These are phyloP conservation scores for Serilophus lunatus DNA, from an alignment of 2,113 vertebrate genomes.

Conservation along the genomic window DNA sequence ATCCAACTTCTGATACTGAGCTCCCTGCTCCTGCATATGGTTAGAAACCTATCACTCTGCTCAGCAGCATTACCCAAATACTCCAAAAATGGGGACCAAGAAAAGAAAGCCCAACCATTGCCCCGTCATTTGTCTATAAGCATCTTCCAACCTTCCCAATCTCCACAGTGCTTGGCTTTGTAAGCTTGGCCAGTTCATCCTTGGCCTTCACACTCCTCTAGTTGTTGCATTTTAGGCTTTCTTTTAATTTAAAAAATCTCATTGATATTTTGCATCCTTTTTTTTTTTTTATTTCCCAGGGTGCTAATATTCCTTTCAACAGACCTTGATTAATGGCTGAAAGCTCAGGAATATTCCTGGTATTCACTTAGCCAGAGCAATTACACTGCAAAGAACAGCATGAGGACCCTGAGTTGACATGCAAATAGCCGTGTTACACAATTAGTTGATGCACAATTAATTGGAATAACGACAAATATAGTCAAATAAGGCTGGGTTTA, in stretches of 20 bases:
- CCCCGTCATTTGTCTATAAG: background rate
- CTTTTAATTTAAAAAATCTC: slow-evolving; percentile 20
- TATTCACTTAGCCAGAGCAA: slow-evolving; percentile 70
- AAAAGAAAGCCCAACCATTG: background rate
- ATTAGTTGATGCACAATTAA: slow-evolving; percentile 72
- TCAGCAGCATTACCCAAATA: background rate
- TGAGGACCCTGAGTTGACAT: slow-evolving; percentile 52
- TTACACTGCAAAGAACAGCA: slow-evolving; percentile 63
- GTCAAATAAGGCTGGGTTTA: slow-evolving; percentile 60
- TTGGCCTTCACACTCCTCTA: background rate
- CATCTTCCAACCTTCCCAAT: background rate
- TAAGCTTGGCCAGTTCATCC: background rate
- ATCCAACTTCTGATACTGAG: background rate
- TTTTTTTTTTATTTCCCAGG: background rate
- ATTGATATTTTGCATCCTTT: background rate
- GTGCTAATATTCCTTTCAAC: slow-evolving; percentile 59
- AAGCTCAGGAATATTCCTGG: slow-evolving; percentile 60
- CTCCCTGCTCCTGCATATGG: background rate
- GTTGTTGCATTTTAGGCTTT: background rate
- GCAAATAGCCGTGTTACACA: slow-evolving; percentile 67
- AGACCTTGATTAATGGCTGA: slow-evolving; percentile 44
- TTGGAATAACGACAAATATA: slow-evolving; percentile 64
- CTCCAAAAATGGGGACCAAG: background rate
- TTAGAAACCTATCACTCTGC: background rate
- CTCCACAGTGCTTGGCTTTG: background rate